These are phyloP conservation scores for Ciconia boyciana DNA, from an alignment of 2,113 vertebrate genomes.

Conservation along the genomic window DNA sequence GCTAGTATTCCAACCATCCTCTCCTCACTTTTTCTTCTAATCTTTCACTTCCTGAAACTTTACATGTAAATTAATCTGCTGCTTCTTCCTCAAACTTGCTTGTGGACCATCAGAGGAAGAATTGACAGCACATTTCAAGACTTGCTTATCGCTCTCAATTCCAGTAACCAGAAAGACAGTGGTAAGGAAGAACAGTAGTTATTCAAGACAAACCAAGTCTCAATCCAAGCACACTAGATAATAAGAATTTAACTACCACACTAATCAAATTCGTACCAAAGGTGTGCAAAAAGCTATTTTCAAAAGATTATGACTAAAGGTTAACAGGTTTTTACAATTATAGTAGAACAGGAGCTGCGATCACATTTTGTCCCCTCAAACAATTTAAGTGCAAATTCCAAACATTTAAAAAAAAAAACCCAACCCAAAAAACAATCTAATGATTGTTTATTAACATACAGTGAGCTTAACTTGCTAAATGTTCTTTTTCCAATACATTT, in stretches of 20 bases:
- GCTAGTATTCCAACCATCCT: not conserved
- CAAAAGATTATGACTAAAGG: not conserved
- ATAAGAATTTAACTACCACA: not conserved
- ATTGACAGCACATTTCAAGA: not conserved
- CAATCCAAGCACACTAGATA: not conserved
- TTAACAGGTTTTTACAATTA: not conserved
- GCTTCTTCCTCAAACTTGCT: not conserved
- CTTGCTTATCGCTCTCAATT: not conserved
- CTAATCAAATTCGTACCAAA: not conserved
- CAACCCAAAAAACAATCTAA: not conserved
- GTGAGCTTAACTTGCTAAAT: not conserved
- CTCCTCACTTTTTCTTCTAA: not conserved
- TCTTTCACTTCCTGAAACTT: not conserved
- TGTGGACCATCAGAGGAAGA: not conserved
- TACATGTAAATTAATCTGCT: not conserved
- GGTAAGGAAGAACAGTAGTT: not conserved
- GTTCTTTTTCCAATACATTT: not conserved
- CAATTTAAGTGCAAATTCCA: not conserved
- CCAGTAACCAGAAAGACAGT: not conserved
- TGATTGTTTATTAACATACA: not conserved
- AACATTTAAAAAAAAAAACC: not conserved
- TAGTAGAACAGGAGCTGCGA: not conserved
- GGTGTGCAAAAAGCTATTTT: not conserved
- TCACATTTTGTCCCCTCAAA: not conserved
- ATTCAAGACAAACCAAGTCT: not conserved